Base-by-base conservation (phyloP, 1,140 invertebrate genomes). In the Diprion similis region DNA sequence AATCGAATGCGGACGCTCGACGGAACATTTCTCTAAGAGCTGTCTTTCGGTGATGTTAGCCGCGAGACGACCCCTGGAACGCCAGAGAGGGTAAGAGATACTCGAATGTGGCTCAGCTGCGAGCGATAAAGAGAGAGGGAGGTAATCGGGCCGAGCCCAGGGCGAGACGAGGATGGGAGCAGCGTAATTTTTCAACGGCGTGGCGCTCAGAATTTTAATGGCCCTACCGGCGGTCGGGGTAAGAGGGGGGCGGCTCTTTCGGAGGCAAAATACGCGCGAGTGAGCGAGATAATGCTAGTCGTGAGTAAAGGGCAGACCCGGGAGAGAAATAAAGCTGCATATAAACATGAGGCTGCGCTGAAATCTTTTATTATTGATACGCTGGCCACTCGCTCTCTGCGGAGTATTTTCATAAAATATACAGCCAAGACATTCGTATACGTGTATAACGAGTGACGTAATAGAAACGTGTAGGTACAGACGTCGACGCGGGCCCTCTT, bases 141-240 rank as follows among this genome's bases (percentile, higher is more conserved):
- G 66, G 51, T 11, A 15, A 68, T 68, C 66, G 66, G 66, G 8
- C 13, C 13, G 15, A 17, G 18, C 4, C 51, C 51, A 59, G 11
- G 19, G 37, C 10, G 46, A 13, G 69, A 70, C 18, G 19, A 46
- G 46, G 69, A 70, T 13, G 69, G 69, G 17, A 48, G 18, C 18
- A 71, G 71, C 74, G 80, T 79, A 80, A 81, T 81, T 80, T 81
- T 81, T 81, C 78, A 80, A 76, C 77, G 76, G 77, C 67, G 77
- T 79, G 79, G 76, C 75, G 80, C 75, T 81, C 80, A 81, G 80
- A 81, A 81, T 81, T 81, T 81, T 81, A 81, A 81, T 81, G 80
- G 79, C 68, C 68, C 75, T 46, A 71, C 10, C 15, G 71, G 68
- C 37, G 48, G 66, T 18, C 46, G 67, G 65, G 51, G 76, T 37